These are phyloP conservation scores for Spodoptera picta DNA, from an alignment of 2,888 invertebrate species.

Conservation along the genomic window DNA sequence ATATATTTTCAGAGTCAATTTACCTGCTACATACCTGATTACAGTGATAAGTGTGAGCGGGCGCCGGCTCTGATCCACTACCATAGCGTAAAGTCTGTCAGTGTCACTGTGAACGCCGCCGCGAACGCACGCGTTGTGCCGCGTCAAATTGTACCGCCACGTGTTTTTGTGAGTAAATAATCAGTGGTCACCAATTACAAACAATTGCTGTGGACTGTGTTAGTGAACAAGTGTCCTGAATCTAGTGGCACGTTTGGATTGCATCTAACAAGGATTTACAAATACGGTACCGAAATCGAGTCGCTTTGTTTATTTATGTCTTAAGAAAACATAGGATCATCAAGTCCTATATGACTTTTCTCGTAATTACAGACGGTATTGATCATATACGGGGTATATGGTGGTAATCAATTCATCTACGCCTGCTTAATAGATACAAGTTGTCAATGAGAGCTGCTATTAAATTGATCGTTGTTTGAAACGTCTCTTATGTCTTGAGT, in stretches of 20 bases:
- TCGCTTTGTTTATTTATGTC: constrained; percentile 71
- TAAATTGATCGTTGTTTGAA: constrained; percentile 36
- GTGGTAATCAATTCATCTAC: constrained; percentile 42
- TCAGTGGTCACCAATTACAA: constrained; percentile 62
- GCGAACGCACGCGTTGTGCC: constrained; percentile 68
- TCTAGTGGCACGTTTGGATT: constrained; percentile 73
- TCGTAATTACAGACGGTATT: constrained; percentile 33
- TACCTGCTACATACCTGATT: constrained; percentile 73
- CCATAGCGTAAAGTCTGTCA: constrained; percentile 59
- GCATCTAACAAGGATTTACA: constrained; percentile 63
- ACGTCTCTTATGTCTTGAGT: constrained; percentile 46
- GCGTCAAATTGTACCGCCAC: constrained; percentile 61
- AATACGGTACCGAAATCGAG: constrained; percentile 68
- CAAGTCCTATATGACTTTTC: constrained; percentile 25
- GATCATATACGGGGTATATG: constrained; percentile 39
- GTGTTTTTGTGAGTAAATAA: constrained; percentile 84
- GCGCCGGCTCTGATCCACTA: constrained; percentile 66
- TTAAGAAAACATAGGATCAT: constrained; percentile 31
- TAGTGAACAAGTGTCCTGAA: constrained; percentile 62
- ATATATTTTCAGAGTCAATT: constrained; percentile 77
- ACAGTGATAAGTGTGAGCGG: constrained; percentile 72
- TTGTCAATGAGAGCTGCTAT: constrained; percentile 60
- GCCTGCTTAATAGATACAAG: constrained; percentile 52
- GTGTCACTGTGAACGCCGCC: constrained; percentile 72
- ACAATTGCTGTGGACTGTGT: constrained; percentile 67